Percentiles rank a stretch among this genome's conserved stretches.
phyloP scores from a whole-genome alignment of 2,797 vertebrate genomes.

The Oceanodroma leucorhoa region DNA sequence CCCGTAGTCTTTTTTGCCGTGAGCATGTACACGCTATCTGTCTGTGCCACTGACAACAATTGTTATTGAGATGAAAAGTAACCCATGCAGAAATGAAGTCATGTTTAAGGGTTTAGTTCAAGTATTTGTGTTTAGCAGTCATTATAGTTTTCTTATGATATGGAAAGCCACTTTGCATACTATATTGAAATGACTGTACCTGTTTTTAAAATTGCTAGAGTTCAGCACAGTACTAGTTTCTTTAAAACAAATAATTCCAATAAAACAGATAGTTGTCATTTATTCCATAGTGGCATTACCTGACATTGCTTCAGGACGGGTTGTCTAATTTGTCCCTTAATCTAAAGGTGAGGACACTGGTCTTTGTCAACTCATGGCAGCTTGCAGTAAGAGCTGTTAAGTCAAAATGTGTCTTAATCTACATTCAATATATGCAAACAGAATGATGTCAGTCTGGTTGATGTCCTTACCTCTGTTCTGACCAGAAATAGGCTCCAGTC shows the following conservation, averaged over 20 bases:
- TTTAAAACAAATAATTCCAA: neutral
- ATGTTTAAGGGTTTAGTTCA: neutral
- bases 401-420: neutral
- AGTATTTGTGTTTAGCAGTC: neutral
- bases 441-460: neutral
- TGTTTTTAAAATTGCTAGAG: neutral
- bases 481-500: neutral
- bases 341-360: neutral
- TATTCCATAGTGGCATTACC: neutral
- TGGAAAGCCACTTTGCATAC: neutral
- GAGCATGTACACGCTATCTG: neutral
- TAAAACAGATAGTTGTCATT: neutral
- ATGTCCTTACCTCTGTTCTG: neutral
- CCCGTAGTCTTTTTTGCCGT: neutral
- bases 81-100: neutral
- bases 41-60: neutral
- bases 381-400: neutral
- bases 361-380: neutral
- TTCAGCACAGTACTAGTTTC: neutral
- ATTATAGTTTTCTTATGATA: neutral
- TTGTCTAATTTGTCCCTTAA: neutral
- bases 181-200: neutral
- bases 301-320: neutral
- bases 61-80: neutral
- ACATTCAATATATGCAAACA: neutral